Evolutionary conservation across 92 coral and sea anemone genomes (phyloP).

Genomic region (Montipora capitata): DNA sequence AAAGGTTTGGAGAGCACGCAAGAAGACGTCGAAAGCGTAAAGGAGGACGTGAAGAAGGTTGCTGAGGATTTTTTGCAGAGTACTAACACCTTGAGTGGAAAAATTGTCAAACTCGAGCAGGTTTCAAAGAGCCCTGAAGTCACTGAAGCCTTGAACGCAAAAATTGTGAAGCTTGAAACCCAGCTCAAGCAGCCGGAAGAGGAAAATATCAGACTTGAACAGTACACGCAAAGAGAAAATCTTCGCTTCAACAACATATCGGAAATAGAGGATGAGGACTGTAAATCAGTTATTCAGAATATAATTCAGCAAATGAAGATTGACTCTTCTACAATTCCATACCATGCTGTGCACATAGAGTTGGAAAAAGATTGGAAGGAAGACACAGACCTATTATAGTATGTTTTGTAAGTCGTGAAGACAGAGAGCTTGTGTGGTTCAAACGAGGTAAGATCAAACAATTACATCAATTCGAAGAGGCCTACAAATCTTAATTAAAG

Average conservation of each 20-base stretch:
- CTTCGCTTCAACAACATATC: background rate
- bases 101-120: background rate
- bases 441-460: constrained; percentile 9
- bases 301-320: background rate
- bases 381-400: background rate
- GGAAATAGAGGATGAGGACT: constrained; percentile 11
- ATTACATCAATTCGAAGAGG: background rate
- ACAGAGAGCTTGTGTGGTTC: constrained; percentile 19
- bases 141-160: constrained; percentile 4
- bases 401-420: constrained; percentile 12
- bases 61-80: background rate
- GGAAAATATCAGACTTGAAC: constrained; percentile 2
- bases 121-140: background rate
- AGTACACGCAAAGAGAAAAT: background rate
- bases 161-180: background rate
- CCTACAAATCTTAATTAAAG: constrained; percentile 6
- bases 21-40: background rate
- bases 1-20: background rate
- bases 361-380: constrained; percentile 4
- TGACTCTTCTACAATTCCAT: background rate
- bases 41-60: constrained; percentile 14
- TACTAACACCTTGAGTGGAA: background rate
- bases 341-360: constrained; percentile 12
- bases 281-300: background rate
- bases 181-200: background rate